Evolutionary conservation across 2,797 vertebrate genomes (phyloP).

Genomic region (Staurois parvus): DNA sequence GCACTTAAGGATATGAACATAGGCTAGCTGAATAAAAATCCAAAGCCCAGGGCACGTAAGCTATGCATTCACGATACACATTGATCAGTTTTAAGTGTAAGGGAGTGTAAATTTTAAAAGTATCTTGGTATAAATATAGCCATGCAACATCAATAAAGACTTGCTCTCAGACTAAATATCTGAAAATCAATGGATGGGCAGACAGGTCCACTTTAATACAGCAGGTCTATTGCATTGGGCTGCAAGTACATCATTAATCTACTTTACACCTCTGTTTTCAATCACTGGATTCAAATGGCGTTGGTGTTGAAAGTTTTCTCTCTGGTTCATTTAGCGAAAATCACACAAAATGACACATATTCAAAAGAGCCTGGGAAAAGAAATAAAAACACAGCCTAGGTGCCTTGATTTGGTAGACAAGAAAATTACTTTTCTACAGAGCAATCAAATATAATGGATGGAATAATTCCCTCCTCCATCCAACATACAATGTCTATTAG

Average conservation of each 20-base stretch:
- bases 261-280: constrained; percentile 22
- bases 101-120: too few species aligned
- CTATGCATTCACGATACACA: too few species aligned
- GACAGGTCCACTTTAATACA: neutral
- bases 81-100: too few species aligned
- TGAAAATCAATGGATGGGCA: neutral
- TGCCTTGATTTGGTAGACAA: constrained; percentile 19
- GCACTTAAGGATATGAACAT: too few species aligned
- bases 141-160: neutral
- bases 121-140: too few species aligned
- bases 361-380: constrained; percentile 32
- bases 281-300: constrained; percentile 20
- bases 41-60: too few species aligned
- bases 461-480: neutral
- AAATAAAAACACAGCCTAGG: constrained; percentile 31
- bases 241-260: constrained; percentile 20
- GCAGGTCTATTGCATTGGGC: neutral
- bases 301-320: constrained; percentile 30
- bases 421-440: constrained; percentile 18
- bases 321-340: constrained; percentile 36
- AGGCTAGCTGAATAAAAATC: too few species aligned
- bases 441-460: constrained; percentile 37
- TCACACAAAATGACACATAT: constrained; percentile 33
- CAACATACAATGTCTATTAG: constrained; percentile 1
- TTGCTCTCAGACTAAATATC: neutral